Percentiles rank a stretch among this genome's conserved stretches.
phyloP scores from a whole-genome alignment of 2,113 vertebrate species.

The Cacatua alba region DNA sequence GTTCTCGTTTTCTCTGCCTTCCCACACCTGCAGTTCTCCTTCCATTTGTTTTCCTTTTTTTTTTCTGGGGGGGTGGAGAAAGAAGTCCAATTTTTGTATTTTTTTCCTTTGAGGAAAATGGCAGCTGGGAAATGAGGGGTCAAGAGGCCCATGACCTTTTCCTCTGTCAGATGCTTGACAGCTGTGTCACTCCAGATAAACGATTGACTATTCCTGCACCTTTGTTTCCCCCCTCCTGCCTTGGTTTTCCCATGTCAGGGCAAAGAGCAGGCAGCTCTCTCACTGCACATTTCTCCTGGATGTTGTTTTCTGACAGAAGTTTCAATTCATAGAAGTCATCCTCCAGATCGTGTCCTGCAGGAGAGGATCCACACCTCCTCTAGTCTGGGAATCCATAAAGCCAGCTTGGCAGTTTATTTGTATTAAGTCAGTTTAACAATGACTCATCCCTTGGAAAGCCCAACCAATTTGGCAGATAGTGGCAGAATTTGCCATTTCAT shows the following conservation, averaged over 20 bases:
- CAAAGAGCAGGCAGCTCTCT: neutral
- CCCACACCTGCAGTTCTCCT: neutral
- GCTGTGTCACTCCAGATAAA: neutral
- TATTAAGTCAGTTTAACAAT: neutral
- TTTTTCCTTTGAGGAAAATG: neutral
- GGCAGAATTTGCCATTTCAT: neutral
- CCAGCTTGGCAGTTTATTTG: neutral
- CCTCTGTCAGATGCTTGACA: neutral
- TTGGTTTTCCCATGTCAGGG: neutral
- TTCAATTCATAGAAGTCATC: neutral
- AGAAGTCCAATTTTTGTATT: neutral
- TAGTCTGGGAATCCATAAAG: neutral
- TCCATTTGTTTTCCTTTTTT: neutral
- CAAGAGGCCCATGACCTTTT: neutral
- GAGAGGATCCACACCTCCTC: neutral
- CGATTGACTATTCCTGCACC: neutral
- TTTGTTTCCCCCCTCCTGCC: neutral
- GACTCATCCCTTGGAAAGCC: neutral
- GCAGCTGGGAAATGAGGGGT: neutral
- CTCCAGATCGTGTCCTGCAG: neutral
- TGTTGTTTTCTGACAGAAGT: neutral
- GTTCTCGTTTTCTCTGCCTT: neutral
- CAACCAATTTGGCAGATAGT: neutral
- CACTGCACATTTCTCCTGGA: fast-evolving
- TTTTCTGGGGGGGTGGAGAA: no score